These are phyloP conservation scores for Dione vanillae DNA, from an alignment of 2,888 invertebrate genomes.

Conservation along the genomic window DNA sequence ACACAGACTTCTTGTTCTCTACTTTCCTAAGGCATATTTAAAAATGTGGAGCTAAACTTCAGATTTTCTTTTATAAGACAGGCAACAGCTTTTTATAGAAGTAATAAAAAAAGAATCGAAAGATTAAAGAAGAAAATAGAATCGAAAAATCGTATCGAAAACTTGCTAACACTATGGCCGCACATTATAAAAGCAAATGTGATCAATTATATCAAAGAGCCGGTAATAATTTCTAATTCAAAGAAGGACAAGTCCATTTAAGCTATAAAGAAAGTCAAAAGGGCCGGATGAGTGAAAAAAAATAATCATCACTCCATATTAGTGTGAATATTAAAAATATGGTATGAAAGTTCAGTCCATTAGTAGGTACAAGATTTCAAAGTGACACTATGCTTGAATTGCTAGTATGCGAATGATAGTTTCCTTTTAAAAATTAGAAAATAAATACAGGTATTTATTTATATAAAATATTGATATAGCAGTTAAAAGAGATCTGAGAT, in stretches of 20 bases:
- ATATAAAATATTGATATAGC: too few relatives aligned
- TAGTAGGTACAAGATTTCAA: constrained; percentile 1
- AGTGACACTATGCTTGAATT: not conserved
- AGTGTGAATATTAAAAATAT: constrained; percentile 3
- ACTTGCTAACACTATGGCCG: constrained; percentile 34
- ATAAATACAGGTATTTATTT: too few relatives aligned
- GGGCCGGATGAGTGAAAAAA: constrained; percentile 36
- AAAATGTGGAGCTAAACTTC: too few relatives aligned
- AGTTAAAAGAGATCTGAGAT: too few relatives aligned
- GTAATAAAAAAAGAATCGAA: not conserved
- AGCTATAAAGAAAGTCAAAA: constrained; percentile 44
- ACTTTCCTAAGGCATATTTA: too few relatives aligned
- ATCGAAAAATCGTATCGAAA: not conserved
- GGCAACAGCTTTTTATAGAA: too few relatives aligned
- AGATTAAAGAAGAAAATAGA: too few relatives aligned
- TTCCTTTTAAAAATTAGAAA: not conserved
- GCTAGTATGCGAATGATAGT: not conserved
- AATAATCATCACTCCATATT: constrained; percentile 3
- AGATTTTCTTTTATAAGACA: too few relatives aligned
- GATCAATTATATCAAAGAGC: constrained; percentile 43
- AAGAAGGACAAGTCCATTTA: constrained; percentile 43
- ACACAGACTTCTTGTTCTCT: too few relatives aligned
- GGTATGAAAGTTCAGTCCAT: constrained; percentile 2
- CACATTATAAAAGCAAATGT: constrained; percentile 15
- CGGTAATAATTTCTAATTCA: constrained; percentile 42